Evolutionary conservation across 1,140 invertebrate genomes (phyloP), one percentile per base, ranked within the genome.

Genomic region (Drosophila pachea): DNA sequence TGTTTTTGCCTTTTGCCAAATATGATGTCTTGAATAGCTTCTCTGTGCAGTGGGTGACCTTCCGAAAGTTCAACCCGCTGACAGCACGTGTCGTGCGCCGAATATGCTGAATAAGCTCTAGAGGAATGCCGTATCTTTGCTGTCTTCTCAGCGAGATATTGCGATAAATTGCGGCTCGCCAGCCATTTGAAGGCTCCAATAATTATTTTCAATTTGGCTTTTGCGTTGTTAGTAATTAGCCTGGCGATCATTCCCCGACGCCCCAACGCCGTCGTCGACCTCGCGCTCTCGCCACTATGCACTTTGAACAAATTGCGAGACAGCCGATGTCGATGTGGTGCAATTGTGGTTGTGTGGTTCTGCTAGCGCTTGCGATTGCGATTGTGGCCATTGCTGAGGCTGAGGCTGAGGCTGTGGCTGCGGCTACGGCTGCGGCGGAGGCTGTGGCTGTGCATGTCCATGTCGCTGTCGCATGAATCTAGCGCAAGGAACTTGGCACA

Each of bases 401-500:
- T 45, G 14, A 32, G 11, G 31, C 4, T 49, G 31, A 32, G 29
- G 11, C 5, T 49, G 31, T 49, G 5, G 11, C 1, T 49, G 31
- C 14, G 29, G 9, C 4, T 49, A n/a, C 14, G 47, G 3, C 8
- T 14, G 9, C 33, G 31, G 4, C 2, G 14, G 54, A 43, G 38
- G 31, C 5, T 56, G 54, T 56, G 7, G 12, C 3, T 56, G 54
- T 56, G 38, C 8, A 70, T 70, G 68, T 70, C 68, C 71, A 71
- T 73, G 76, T 86, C 70, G 72, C 83, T 83, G 78, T 82, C 69
- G 69, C 54, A 62, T 22, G 77, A 73, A 81, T 73, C 76, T 81
- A 75, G 78, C 74, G 78, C 76, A 77, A 79, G 76, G 81, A 86
- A 86, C 81, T 86, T 86, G 82, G 81, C 81, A 86, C 81, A 86